Conservation (phyloP, 2,113 vertebrate genomes). For the Apteryx mantelli region DNA sequence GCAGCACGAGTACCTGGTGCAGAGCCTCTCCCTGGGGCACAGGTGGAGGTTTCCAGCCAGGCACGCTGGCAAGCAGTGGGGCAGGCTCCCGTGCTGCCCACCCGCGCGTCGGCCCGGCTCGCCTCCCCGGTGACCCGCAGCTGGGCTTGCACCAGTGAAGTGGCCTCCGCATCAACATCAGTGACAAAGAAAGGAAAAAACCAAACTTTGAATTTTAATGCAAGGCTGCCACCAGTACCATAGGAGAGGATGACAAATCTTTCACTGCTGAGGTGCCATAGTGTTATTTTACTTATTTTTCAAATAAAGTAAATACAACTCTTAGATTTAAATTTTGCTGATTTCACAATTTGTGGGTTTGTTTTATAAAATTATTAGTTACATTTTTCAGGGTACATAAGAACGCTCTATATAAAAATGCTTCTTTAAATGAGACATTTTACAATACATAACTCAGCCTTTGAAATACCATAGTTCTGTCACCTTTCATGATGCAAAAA, state of each 20-base stretch:
- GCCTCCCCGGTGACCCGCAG: neutral
- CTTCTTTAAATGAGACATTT: neutral
- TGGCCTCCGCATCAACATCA: accelerated
- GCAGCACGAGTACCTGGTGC: accelerated
- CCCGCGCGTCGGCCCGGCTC: neutral
- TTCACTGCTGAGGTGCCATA: neutral
- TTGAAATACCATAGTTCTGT: neutral
- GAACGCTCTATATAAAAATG: conserved; percentile 13
- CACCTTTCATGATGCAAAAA: neutral
- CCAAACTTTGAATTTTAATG: neutral
- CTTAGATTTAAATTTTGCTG: neutral
- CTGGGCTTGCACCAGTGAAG: accelerated
- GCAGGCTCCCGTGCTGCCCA: neutral
- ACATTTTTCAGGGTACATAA: neutral
- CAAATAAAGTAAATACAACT: neutral
- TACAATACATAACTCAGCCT: neutral
- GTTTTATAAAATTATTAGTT: neutral
- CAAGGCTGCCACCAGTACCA: neutral
- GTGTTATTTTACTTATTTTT: conserved; percentile 31
- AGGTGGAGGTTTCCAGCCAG: neutral
- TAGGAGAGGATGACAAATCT: neutral
- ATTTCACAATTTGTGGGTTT: neutral
- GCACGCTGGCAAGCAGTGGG: accelerated
- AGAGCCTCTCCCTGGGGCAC: neutral
- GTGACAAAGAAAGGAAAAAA: neutral